Percentiles rank a stretch among this genome's conserved stretches.
phyloP scores from a whole-genome alignment of 2,888 invertebrate species.

The Cryptocephalus primarius region DNA sequence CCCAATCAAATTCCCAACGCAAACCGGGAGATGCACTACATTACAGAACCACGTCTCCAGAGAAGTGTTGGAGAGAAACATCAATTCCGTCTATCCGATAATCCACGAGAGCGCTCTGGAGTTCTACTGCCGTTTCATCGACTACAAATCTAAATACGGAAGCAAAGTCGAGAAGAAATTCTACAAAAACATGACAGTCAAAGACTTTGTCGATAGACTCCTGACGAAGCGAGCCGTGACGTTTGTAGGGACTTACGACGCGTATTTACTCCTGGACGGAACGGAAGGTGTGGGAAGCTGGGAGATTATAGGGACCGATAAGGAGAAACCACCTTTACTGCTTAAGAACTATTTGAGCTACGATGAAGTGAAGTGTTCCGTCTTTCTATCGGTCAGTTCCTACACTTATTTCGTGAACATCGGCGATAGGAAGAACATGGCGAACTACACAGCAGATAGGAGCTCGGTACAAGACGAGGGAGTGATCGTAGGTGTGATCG shows the following conservation, averaged over 20 bases:
- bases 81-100: constrained; percentile 53
- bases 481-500: constrained; percentile 41
- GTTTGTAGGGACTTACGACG: constrained; percentile 41
- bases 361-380: constrained; percentile 52
- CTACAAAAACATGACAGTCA: constrained; percentile 47
- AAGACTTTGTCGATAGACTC: constrained; percentile 46
- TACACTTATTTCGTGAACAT: constrained; percentile 50
- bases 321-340: constrained; percentile 42
- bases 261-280: constrained; percentile 42
- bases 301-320: constrained; percentile 47
- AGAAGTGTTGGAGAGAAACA: constrained; percentile 31
- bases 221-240: constrained; percentile 44
- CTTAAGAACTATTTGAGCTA: constrained; percentile 49
- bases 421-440: constrained; percentile 43
- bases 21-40: constrained; percentile 26
- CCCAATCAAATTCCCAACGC: constrained; percentile 34
- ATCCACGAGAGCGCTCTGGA: constrained; percentile 55
- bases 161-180: constrained; percentile 28
- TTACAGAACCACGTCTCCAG: constrained; percentile 13
- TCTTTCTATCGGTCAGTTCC: constrained; percentile 48
- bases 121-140: constrained; percentile 52
- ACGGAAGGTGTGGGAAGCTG: constrained; percentile 43
- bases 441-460: constrained; percentile 38
- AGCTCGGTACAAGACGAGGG: constrained; percentile 27
- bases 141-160: constrained; percentile 43